These are phyloP conservation scores for Toxotes chatareus DNA, from an alignment of 2,113 vertebrate species.

Conservation along the genomic window DNA sequence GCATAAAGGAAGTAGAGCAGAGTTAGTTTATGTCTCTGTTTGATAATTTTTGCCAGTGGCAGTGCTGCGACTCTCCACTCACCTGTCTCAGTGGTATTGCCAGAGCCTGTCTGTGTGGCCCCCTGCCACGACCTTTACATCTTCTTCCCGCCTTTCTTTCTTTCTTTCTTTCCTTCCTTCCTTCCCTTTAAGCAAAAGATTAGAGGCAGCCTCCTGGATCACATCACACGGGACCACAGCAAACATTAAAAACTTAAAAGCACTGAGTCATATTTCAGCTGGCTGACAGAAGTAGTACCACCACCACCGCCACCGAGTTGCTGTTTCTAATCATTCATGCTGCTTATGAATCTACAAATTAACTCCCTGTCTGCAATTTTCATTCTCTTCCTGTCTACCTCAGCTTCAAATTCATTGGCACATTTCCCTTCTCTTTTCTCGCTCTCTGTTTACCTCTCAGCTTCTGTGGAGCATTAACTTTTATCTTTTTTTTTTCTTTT, in stretches of 20 bases:
- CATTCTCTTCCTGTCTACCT: slow-evolving; percentile 37
- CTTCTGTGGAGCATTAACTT: slow-evolving; percentile 59
- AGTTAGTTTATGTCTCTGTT: slow-evolving; percentile 45
- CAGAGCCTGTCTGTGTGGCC: slow-evolving; percentile 31
- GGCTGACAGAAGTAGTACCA: slow-evolving; percentile 22
- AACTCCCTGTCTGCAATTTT: slow-evolving; percentile 48
- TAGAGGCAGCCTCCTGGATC: slow-evolving; percentile 48
- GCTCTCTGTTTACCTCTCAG: slow-evolving; percentile 59
- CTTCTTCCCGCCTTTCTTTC: slow-evolving; percentile 12
- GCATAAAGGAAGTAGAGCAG: slow-evolving; percentile 34
- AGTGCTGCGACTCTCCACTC: slow-evolving; percentile 23
- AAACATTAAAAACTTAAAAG: slow-evolving; percentile 57
- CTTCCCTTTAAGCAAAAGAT: slow-evolving; percentile 32
- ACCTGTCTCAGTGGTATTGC: slow-evolving; percentile 42
- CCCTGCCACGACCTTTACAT: slow-evolving; percentile 37
- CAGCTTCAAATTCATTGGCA: slow-evolving; percentile 44
- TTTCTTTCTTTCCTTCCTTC: background rate
- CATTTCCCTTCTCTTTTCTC: slow-evolving; percentile 41
- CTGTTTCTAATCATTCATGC: slow-evolving; percentile 56
- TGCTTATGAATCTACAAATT: slow-evolving; percentile 36
- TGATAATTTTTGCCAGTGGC: slow-evolving; percentile 44
- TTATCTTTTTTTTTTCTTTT: slow-evolving; percentile 17
- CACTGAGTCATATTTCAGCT: slow-evolving; percentile 18
- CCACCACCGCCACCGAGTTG: background rate
- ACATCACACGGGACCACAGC: slow-evolving; percentile 34